These are phyloP conservation scores for Ptychoptera contaminata DNA, from an alignment of 2,888 invertebrate genomes.

Conservation along the genomic window DNA sequence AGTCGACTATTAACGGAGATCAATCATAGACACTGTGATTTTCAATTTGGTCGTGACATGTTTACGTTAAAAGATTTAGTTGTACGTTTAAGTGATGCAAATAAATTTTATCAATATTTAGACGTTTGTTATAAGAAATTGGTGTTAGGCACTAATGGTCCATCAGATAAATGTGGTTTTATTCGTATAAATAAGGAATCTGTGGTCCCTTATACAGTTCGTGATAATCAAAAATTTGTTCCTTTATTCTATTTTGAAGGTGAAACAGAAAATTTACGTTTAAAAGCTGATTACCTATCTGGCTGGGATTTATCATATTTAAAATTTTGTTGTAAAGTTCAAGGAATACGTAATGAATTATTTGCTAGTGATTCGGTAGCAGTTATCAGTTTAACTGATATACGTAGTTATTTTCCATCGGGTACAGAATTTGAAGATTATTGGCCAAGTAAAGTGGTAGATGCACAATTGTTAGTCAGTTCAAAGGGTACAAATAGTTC, in stretches of 20 bases:
- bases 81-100: slow-evolving; percentile 73
- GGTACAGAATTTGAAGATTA: slow-evolving; percentile 84
- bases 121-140: slow-evolving; percentile 79
- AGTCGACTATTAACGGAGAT: slow-evolving; percentile 82
- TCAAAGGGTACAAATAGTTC: slow-evolving; percentile 43
- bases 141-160: slow-evolving; percentile 48
- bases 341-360: slow-evolving; percentile 78
- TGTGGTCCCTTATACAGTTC: slow-evolving; percentile 80
- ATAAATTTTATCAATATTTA: slow-evolving; percentile 79
- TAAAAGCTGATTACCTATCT: slow-evolving; percentile 71
- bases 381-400: slow-evolving; percentile 78
- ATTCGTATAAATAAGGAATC: slow-evolving; percentile 85
- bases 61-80: slow-evolving; percentile 83
- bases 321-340: slow-evolving; percentile 89
- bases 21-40: slow-evolving; percentile 82
- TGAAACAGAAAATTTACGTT: slow-evolving; percentile 79
- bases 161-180: slow-evolving; percentile 73
- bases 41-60: slow-evolving; percentile 72
- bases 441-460: slow-evolving; percentile 81
- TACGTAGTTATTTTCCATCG: slow-evolving; percentile 79
- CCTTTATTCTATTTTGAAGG: slow-evolving; percentile 77
- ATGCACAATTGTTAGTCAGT: slow-evolving; percentile 59
- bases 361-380: slow-evolving; percentile 84
- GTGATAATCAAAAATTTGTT: slow-evolving; percentile 71
- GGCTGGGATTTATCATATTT: slow-evolving; percentile 88